Evolutionary conservation across 2,888 invertebrate species (phyloP), one percentile per base, ranked within the genome.

Genomic region (Lithosia quadra): DNA sequence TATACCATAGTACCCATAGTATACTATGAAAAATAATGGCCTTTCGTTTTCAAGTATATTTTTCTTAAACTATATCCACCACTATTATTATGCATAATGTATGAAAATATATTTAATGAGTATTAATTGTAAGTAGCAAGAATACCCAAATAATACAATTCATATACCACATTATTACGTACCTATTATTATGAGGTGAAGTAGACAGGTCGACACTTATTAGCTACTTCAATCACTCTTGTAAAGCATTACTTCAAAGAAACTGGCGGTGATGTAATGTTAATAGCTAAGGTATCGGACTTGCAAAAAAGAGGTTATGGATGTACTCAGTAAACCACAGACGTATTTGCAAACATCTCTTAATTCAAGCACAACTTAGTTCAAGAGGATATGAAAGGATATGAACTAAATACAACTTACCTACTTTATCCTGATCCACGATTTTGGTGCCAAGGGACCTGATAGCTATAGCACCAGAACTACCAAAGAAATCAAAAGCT

Each of bases 391-490:
- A 28, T 28, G 28, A 28, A n/a, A n/a, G 28, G 28, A 28, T 28
- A 28, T 28, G 28, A 28, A 28, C 2, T 28, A 28, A 55, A 9
- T 13, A 62, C 13, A 61, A 73, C 90, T 79, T 83, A 91, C 95
- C 95, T 69, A 95, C 88, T 90, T 96, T 92, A 76, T 95, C 94
- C 11, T 90, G 88, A 10, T 92, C 90, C 5, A 96, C 96, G 22
- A 96, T 83, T 82, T 96, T 96, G 1, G 96, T 96, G 0, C 95
- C 95, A 62, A 96, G 88, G 0, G 96, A 96, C 69, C 96, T 90
- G 76, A 96, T 94, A 0, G 95, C 95, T 0, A 95, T 95, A 8
- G 92, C 90, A n/a, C 95, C 95, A 1, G 95, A 92, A 55, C 93
- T 95, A 2, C 95, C 95, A 24, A 96, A 95, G 68, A 96, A 84